phyloP scores from a whole-genome alignment of 1,140 invertebrate species.

The Melanaphis sacchari region DNA sequence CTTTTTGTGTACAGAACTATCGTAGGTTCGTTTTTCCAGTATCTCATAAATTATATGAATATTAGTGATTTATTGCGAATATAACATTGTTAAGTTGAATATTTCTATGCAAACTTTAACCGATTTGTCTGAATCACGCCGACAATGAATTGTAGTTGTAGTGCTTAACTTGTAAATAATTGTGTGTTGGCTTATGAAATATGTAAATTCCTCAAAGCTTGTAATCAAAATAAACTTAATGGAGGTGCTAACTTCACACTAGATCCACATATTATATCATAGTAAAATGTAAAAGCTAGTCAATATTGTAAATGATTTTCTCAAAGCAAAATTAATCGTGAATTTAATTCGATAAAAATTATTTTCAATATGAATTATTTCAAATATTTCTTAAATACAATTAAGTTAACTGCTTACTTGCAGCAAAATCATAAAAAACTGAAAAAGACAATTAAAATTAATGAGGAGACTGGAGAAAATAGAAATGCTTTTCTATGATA shows the following conservation, averaged over 20 bases:
- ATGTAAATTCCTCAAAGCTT: background rate
- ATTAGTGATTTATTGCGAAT: too few species aligned
- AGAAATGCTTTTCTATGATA: background rate
- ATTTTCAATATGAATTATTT: background rate
- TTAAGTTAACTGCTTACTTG: background rate
- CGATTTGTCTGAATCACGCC: background rate
- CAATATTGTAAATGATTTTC: background rate
- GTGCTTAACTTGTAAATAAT: background rate
- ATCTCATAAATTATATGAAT: background rate
- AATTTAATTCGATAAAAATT: background rate
- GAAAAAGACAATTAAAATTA: background rate
- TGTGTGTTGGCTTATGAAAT: background rate
- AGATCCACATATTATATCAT: background rate
- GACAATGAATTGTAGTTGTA: background rate
- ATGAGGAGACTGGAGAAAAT: background rate
- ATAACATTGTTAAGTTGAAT: too few species aligned
- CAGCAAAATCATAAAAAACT: background rate
- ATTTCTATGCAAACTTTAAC: background rate
- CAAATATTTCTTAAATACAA: background rate
- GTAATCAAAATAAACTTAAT: background rate
- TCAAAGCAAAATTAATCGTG: too few species aligned
- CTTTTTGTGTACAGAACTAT: background rate
- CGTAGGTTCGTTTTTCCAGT: background rate
- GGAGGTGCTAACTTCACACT: background rate
- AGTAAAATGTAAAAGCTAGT: background rate